phyloP scores from a whole-genome alignment of 35 echinoderm and acorn worm species.

The Eucidaris tribuloides region DNA sequence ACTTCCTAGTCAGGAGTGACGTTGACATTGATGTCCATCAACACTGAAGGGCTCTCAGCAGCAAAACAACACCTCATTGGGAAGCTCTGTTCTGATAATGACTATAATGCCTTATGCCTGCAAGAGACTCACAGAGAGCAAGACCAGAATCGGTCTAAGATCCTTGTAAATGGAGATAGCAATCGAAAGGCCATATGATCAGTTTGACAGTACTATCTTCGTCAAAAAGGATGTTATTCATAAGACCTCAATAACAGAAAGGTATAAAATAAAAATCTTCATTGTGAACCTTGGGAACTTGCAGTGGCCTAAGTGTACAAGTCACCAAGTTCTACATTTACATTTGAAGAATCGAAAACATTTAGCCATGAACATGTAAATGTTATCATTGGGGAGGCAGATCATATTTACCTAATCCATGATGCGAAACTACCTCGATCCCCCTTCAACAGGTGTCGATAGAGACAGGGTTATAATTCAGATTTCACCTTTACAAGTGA shows the following conservation, averaged over 20 bases:
- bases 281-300: slow-evolving; percentile 18
- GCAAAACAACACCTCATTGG: slow-evolving; percentile 26
- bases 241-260: slow-evolving; percentile 10
- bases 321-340: no score
- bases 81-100: slow-evolving; percentile 12
- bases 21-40: slow-evolving; percentile 48
- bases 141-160: slow-evolving; percentile 20
- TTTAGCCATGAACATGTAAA: no score
- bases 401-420: slow-evolving; percentile 40
- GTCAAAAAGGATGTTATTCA: slow-evolving; percentile 5
- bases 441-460: slow-evolving; percentile 38
- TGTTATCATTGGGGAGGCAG: no score
- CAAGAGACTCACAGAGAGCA: slow-evolving; percentile 63
- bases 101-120: slow-evolving; percentile 37
- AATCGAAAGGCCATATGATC: slow-evolving; percentile 20
- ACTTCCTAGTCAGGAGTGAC: slow-evolving; percentile 31
- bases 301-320: no score
- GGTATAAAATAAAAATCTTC: slow-evolving; percentile 38
- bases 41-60: slow-evolving; percentile 29
- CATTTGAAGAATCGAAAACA: no score
- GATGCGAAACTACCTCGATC: slow-evolving; percentile 45
- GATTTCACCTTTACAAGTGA: neutral
- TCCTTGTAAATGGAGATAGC: slow-evolving; percentile 35
- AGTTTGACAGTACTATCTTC: slow-evolving; percentile 48
- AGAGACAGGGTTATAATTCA: slow-evolving; percentile 22